Percentiles rank a stretch among this genome's conserved stretches.
Conservation (phyloP, 2,797 vertebrate species). For the Microchirus variegatus region DNA sequence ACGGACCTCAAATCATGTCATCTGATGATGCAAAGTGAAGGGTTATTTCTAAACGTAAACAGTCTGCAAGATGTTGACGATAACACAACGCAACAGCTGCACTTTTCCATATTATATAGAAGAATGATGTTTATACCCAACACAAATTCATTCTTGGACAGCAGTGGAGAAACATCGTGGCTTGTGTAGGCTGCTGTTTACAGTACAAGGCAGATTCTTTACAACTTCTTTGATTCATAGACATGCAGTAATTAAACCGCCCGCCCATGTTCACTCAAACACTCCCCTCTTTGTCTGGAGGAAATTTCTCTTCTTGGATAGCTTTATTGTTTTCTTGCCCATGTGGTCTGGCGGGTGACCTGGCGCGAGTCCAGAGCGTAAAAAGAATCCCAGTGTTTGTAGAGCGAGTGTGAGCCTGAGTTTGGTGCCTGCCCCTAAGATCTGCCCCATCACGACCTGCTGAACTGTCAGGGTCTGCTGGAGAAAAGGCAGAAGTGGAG, state of each 20-base stretch:
- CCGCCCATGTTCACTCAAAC: constrained; percentile 56
- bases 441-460: constrained; percentile 37
- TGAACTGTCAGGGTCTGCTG: constrained; percentile 47
- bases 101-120: constrained; percentile 41
- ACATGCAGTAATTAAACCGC: constrained; percentile 51
- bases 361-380: constrained; percentile 63
- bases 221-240: constrained; percentile 57
- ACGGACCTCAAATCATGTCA: background rate
- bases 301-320: constrained; percentile 58
- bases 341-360: constrained; percentile 72
- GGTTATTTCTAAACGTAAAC: constrained; percentile 30
- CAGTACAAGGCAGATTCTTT: constrained; percentile 40
- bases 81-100: constrained; percentile 32
- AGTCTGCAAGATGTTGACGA: constrained; percentile 19
- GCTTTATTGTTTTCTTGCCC: constrained; percentile 70
- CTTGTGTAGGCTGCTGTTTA: constrained; percentile 25
- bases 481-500: constrained; percentile 67
- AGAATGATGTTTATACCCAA: constrained; percentile 35
- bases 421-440: constrained; percentile 38
- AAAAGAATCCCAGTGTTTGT: constrained; percentile 67
- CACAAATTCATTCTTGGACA: constrained; percentile 31
- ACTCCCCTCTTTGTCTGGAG: constrained; percentile 62
- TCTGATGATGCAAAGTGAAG: constrained; percentile 6
- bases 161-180: constrained; percentile 24
- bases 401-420: constrained; percentile 38